Evolutionary conservation across 53 echinoderm and acorn worm species (phyloP), one percentile per base, ranked within the genome.

Genomic region (Actinopyga echinites): DNA sequence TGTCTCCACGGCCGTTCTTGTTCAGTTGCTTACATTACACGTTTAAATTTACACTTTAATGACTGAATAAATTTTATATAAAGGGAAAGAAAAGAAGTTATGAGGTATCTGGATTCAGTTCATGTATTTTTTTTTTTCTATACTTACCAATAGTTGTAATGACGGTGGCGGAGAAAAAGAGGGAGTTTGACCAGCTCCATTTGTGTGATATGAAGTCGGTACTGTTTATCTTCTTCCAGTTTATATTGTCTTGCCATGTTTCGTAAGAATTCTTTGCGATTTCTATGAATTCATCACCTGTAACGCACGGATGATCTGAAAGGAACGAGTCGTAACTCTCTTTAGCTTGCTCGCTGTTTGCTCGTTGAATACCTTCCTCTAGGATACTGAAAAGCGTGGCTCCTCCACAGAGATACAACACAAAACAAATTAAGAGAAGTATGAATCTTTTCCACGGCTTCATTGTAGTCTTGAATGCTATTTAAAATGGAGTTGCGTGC

Each of bases 91-190:
- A n/a, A n/a, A n/a, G n/a, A n/a, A n/a, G n/a, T n/a, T n/a, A n/a
- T n/a, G n/a, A n/a, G n/a, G n/a, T n/a, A n/a, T n/a, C n/a, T n/a
- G n/a, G n/a, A n/a, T n/a, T n/a, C n/a, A n/a, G n/a, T n/a, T n/a
- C n/a, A n/a, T n/a, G n/a, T n/a, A n/a, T n/a, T n/a, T n/a, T n/a
- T n/a, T n/a, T n/a, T n/a, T n/a, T n/a, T 49, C 1, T 11, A 44
- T 26, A 75, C 79, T 79, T 58, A 79, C 79, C 79, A 12, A 79
- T 79, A 2, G 79, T 79, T 8, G 79, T 79, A 11, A 79, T 79
- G 1, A 79, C 40, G 1, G 79, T 79, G 19, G 79, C 79, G 30
- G 79, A 57, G 36, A 79, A 79, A 57, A 79, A 79, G 19, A 79
- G 12, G 1, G 57, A 79, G 24, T 79, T 79, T 56, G 57, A 33